phyloP scores from a whole-genome alignment of 2,797 vertebrate genomes.

The Psittacula derbiana region DNA sequence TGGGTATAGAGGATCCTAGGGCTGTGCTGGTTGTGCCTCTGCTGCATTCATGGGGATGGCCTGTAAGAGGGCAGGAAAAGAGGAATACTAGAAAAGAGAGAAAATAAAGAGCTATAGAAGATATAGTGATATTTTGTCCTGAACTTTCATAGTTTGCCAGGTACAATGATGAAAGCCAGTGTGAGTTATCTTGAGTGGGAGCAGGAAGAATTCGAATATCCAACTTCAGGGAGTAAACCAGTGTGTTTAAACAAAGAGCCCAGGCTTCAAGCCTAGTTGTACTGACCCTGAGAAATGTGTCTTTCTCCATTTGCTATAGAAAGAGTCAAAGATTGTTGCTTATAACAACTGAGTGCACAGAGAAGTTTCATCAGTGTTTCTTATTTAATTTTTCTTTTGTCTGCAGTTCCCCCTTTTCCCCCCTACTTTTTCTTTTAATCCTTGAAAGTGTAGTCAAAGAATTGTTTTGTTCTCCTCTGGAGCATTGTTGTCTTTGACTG shows the following conservation, averaged over 20 bases:
- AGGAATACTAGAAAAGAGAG: neutral
- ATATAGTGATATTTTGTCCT: neutral
- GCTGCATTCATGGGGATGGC: neutral
- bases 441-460: neutral
- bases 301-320: neutral
- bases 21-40: neutral
- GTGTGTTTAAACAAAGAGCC: neutral
- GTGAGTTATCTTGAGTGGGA: neutral
- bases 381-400: neutral
- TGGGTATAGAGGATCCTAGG: neutral
- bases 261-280: neutral
- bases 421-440: neutral
- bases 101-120: neutral
- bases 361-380: neutral
- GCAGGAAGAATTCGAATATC: neutral
- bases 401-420: too few species aligned
- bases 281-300: neutral
- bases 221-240: neutral
- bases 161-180: neutral
- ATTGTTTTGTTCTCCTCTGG: neutral
- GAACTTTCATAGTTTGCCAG: neutral
- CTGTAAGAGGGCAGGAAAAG: neutral
- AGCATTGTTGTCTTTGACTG: neutral
- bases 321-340: neutral
- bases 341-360: neutral